Base-by-base conservation (phyloP, 2,888 invertebrate species). In the Bombylius major region DNA sequence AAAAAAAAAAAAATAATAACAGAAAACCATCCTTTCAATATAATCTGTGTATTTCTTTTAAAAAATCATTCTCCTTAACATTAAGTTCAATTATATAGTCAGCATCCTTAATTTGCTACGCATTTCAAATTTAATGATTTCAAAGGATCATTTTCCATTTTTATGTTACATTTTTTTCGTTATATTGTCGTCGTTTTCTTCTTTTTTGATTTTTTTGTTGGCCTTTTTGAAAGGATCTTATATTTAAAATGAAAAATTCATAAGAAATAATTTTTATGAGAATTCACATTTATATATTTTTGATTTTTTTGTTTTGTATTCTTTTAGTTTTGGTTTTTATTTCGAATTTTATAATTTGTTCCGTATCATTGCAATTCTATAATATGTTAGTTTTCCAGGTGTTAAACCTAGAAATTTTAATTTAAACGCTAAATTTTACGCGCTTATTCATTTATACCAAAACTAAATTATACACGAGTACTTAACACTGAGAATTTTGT, bases 341-440 rank as follows among this genome's bases (percentile, higher is more conserved):
- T 50, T 5, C 9, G 34, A 49, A 50, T 34, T 45, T 23, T 23
- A 23, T 45, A 45, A 54, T 54, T 54, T 50, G 54, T 54, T 54
- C 50, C 54, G 45, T 50, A n/a, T 13, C 32, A 45, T 44, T 50
- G 54, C 32, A 34, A 44, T 54, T 54, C 45, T 34, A 54, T 50
- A 44, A 33, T 11, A 33, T 54, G 54, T 54, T 54, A 54, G 54
- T 62, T 63, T 63, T 62, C 62, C 62, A 62, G 61, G 58, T 62
- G 62, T 62, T 59, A 62, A 53, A 36, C 59, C 62, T 61, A 58
- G 59, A 61, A 62, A 62, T 62, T 59, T 54, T 42, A 51, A 62
- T 62, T 62, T 59, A 47, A 50, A 62, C 54, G 62, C 56, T 61
- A 58, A 58, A 60, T 62, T 60, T 61, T 54, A n/a, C 44, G 54